Conservation (phyloP, 2,113 vertebrate species). For the Cebidichthys violaceus region DNA sequence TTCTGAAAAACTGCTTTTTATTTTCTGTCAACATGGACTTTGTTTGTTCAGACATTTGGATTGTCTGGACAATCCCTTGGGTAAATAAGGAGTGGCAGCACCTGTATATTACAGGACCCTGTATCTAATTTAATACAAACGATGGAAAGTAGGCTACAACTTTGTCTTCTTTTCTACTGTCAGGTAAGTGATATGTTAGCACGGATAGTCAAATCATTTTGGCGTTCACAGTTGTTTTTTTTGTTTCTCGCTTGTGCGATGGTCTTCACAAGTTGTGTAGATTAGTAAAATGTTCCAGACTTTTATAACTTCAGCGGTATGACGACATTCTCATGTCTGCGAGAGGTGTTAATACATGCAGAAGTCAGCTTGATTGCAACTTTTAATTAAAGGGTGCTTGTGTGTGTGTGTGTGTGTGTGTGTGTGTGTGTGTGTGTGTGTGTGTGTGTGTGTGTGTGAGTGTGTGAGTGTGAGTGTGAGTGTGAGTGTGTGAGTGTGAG, state of each 20-base stretch:
- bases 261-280: constrained; percentile 37
- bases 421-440: constrained; percentile 17
- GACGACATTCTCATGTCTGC: constrained; percentile 71
- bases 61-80: not conserved
- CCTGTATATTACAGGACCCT: not conserved
- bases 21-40: not conserved
- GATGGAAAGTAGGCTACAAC: constrained; percentile 13
- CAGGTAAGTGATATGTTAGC: constrained; percentile 33
- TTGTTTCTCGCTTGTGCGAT: not conserved
- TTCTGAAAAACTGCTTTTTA: not conserved
- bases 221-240: constrained; percentile 22
- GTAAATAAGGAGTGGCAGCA: not conserved
- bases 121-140: constrained; percentile 14
- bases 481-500: not conserved
- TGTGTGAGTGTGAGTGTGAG: constrained; percentile 61
- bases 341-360: constrained; percentile 80
- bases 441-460: constrained; percentile 45
- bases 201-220: constrained; percentile 46
- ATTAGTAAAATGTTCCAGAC: constrained; percentile 54
- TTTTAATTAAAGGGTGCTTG: constrained; percentile 78
- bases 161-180: not conserved
- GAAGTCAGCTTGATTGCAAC: constrained; percentile 74
- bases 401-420: constrained; percentile 10
- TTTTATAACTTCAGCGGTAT: constrained; percentile 56
- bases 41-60: not conserved